phyloP scores from a whole-genome alignment of 2,113 vertebrate species.

The Romanogobio albipinnatus region DNA sequence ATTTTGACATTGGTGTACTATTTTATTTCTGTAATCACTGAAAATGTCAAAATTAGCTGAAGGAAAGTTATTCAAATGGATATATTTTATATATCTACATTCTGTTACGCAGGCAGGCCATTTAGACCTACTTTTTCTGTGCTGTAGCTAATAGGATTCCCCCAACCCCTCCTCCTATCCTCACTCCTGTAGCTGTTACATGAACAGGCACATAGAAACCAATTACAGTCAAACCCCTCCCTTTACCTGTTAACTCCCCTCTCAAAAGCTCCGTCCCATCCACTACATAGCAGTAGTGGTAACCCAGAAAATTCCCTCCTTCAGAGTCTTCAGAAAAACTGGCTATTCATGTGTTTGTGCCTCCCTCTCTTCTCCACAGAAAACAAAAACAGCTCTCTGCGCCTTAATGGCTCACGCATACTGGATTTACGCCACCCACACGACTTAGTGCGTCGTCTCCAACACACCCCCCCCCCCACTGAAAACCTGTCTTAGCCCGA shows the following conservation, averaged over 20 bases:
- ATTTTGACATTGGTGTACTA: background rate
- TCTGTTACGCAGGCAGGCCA: conserved; percentile 48
- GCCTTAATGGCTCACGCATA: conserved; percentile 45
- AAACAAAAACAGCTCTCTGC: conserved; percentile 34
- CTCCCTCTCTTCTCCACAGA: conserved; percentile 23
- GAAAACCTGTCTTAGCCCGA: conserved; percentile 51
- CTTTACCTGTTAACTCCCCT: conserved; percentile 52
- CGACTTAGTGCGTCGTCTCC: conserved; percentile 49
- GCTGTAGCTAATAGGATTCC: conserved; percentile 62
- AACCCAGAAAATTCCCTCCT: conserved; percentile 1
- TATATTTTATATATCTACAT: conserved; percentile 4
- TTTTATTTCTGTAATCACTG: background rate
- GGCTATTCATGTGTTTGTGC: background rate
- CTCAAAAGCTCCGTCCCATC: conserved; percentile 23
- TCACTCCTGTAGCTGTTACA: conserved; percentile 38
- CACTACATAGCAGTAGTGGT: conserved; percentile 6
- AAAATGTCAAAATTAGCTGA: background rate
- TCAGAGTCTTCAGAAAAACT: conserved; percentile 24
- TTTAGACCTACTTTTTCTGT: conserved; percentile 52
- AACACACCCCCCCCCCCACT: conserved; percentile 19
- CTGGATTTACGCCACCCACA: conserved; percentile 61
- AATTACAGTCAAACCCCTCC: conserved; percentile 14
- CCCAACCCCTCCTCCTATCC: conserved; percentile 25
- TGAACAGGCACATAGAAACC: conserved; percentile 25
- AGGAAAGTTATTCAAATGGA: background rate